A percentile compares a stretch with the other conserved stretches of the same genome.
Conservation (phyloP, 2,888 invertebrate species). For the Smittia aterrima region DNA sequence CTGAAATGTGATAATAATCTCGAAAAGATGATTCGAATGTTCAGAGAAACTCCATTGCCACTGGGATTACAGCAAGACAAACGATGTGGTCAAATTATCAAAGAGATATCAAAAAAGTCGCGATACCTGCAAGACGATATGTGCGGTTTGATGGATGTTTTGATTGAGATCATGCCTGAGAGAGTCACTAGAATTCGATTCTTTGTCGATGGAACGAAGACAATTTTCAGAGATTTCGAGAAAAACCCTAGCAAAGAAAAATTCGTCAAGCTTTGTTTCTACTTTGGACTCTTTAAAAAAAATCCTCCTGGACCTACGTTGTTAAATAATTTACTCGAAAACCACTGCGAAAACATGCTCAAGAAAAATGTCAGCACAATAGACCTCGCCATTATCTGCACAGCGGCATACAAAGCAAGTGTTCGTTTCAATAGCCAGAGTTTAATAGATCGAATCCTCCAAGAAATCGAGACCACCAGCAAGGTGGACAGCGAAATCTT, state of each 20-base stretch:
- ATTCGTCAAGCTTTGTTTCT: neutral
- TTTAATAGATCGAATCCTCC: neutral
- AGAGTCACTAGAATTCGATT: neutral
- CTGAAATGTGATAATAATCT: neutral
- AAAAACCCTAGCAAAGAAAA: neutral
- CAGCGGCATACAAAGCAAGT: slow-evolving; percentile 1
- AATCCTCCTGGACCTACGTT: neutral
- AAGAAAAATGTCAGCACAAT: neutral
- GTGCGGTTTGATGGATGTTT: neutral
- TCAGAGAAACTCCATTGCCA: neutral
- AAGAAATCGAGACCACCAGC: neutral
- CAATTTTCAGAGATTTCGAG: neutral
- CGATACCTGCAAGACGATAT: neutral
- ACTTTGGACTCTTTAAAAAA: neutral
- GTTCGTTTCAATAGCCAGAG: neutral
- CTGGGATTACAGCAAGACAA: neutral
- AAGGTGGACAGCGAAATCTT: neutral
- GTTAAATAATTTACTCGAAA: neutral
- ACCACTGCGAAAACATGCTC: neutral
- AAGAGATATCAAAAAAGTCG: neutral
- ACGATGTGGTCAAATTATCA: neutral
- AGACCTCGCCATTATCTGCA: slow-evolving; percentile 29
- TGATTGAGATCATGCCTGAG: neutral
- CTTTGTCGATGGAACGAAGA: neutral
- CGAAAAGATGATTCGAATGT: neutral